Conservation (phyloP, 2,113 vertebrate genomes). For the Gobiocypris rarus region DNA sequence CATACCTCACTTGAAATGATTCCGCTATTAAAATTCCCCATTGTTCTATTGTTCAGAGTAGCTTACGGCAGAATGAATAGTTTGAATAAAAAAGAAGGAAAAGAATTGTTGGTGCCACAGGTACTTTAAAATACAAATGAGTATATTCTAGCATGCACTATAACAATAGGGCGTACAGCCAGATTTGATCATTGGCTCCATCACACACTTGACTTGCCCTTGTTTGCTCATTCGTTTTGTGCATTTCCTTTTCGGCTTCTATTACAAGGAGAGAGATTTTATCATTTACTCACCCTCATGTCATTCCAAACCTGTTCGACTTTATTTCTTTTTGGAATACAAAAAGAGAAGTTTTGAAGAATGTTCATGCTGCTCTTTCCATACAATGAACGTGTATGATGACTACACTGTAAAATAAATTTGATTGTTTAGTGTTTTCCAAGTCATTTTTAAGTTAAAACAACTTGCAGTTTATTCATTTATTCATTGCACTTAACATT, state of each 20-base stretch:
- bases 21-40: constrained; percentile 37
- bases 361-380: not conserved
- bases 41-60: constrained; percentile 48
- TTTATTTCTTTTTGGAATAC: not conserved
- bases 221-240: not conserved
- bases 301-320: not conserved
- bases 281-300: not conserved
- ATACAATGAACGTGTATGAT: not conserved
- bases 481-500: not conserved
- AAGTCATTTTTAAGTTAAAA: not conserved
- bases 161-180: not conserved
- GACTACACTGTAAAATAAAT: not conserved
- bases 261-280: not conserved
- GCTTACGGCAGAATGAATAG: constrained; percentile 35
- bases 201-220: not conserved
- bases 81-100: constrained; percentile 39
- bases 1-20: constrained; percentile 51
- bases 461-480: not conserved
- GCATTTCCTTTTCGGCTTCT: not conserved
- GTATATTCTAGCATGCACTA: not conserved
- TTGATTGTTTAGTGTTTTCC: not conserved
- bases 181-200: not conserved
- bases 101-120: constrained; percentile 25
- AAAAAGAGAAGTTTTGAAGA: not conserved
- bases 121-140: constrained; percentile 13